These are phyloP conservation scores for Danio kyathit DNA, from an alignment of 2,797 vertebrate genomes.

Conservation along the genomic window DNA sequence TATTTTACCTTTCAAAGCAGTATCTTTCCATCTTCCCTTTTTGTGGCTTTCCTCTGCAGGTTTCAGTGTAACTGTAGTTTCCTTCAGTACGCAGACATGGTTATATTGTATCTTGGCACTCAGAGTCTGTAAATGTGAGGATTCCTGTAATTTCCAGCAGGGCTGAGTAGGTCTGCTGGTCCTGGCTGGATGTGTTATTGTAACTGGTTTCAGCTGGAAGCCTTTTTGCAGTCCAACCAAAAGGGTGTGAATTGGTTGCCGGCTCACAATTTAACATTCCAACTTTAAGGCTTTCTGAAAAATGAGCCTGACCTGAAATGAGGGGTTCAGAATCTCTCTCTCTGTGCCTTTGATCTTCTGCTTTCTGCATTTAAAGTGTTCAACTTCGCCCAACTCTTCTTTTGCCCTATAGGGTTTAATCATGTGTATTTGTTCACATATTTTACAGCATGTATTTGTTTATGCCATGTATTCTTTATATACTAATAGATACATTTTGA, in stretches of 20 bases:
- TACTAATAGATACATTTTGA: no score
- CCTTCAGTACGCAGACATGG: conserved; percentile 6
- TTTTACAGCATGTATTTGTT: conserved; percentile 24
- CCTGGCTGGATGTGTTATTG: conserved; percentile 64
- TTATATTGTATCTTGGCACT: conserved; percentile 10
- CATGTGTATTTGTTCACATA: no score
- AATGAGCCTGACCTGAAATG: conserved; percentile 52
- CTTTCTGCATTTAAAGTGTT: conserved; percentile 41
- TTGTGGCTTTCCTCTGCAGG: neutral
- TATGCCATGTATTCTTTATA: neutral
- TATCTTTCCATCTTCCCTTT: neutral
- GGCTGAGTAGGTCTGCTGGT: conserved; percentile 64
- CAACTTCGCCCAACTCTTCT: neutral
- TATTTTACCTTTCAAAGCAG: neutral
- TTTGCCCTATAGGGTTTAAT: neutral
- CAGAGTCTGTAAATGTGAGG: conserved; percentile 53
- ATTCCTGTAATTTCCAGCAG: conserved; percentile 69
- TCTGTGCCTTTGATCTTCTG: conserved; percentile 59
- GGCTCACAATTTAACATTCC: conserved; percentile 71
- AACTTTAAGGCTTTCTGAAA: conserved; percentile 68
- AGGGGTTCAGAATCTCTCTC: conserved; percentile 45
- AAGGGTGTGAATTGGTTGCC: conserved; percentile 69
- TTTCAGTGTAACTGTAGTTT: conserved; percentile 36
- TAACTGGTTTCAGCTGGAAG: conserved; percentile 72
- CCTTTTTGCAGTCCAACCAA: conserved; percentile 67